These are phyloP conservation scores for Zophobas atratus DNA, from an alignment of 1,140 invertebrate genomes.

Conservation along the genomic window DNA sequence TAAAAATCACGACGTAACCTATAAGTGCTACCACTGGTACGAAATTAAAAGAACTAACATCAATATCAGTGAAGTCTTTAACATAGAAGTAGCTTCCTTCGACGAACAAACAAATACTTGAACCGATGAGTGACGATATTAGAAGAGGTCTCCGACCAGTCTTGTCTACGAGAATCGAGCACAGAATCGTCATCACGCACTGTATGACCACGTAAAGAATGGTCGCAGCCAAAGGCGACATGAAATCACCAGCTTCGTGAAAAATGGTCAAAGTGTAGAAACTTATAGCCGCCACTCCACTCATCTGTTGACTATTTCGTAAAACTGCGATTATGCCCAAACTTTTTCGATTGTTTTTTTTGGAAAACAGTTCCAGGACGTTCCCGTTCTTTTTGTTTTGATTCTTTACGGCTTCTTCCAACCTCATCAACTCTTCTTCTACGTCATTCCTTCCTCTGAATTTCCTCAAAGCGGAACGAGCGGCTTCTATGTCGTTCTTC, in stretches of 20 bases:
- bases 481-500: conserved; percentile 72
- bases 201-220: conserved; percentile 79
- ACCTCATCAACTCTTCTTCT: conserved; percentile 72
- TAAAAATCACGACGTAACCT: conserved; percentile 78
- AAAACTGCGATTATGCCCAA: conserved; percentile 76
- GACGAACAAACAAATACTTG: conserved; percentile 70
- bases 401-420: conserved; percentile 53
- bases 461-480: conserved; percentile 72
- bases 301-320: conserved; percentile 81
- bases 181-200: conserved; percentile 74
- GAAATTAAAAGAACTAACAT: conserved; percentile 67
- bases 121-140: conserved; percentile 72
- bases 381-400: conserved; percentile 63
- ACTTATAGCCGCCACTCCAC: conserved; percentile 79
- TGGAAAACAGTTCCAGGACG: conserved; percentile 71
- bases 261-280: conserved; percentile 83
- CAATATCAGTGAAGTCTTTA: conserved; percentile 5
- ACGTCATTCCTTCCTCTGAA: conserved; percentile 74
- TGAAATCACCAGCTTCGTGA: conserved; percentile 70
- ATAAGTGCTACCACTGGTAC: conserved; percentile 77
- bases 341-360: conserved; percentile 73
- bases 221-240: conserved; percentile 43
- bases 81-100: conserved; percentile 71
- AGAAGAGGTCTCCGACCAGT: conserved; percentile 80
- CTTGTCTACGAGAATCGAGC: conserved; percentile 78